Evolutionary conservation across 1,140 invertebrate genomes (phyloP).

Genomic region (Agrypnia vestita): DNA sequence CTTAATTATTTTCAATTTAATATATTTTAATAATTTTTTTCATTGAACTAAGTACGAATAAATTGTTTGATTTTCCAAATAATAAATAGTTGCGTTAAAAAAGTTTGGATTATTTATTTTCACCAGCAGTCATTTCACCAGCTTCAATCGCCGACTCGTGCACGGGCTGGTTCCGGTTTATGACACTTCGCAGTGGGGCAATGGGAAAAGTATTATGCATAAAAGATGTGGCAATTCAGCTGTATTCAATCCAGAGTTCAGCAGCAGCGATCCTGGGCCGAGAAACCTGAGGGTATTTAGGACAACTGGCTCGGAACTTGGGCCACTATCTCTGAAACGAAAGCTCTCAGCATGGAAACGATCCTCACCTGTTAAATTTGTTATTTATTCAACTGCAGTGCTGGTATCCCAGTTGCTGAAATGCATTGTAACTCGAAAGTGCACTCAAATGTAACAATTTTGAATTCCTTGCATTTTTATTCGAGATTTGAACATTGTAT

Average conservation of each 20-base stretch:
- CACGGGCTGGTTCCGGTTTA: too few species aligned
- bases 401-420: slow-evolving; percentile 5
- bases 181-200: neutral
- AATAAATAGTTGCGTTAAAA: too few species aligned
- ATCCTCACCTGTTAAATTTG: slow-evolving; percentile 41
- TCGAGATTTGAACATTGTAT: neutral
- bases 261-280: neutral
- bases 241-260: neutral
- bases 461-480: slow-evolving; percentile 20
- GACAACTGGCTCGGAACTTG: neutral
- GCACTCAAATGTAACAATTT: slow-evolving; percentile 22
- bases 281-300: slow-evolving; percentile 1
- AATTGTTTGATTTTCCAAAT: too few species aligned
- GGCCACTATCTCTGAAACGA: neutral
- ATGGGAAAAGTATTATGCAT: neutral
- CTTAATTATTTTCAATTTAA: too few species aligned
- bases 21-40: too few species aligned
- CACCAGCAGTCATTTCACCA: too few species aligned
- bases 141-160: too few species aligned
- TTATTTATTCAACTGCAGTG: slow-evolving; percentile 48
- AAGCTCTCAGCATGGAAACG: slow-evolving; percentile 4
- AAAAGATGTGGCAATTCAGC: neutral
- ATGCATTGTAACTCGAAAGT: slow-evolving; percentile 23
- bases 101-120: too few species aligned
- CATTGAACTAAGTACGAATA: too few species aligned